phyloP scores from a whole-genome alignment of 2,888 invertebrate species.

The Cenopis cana region DNA sequence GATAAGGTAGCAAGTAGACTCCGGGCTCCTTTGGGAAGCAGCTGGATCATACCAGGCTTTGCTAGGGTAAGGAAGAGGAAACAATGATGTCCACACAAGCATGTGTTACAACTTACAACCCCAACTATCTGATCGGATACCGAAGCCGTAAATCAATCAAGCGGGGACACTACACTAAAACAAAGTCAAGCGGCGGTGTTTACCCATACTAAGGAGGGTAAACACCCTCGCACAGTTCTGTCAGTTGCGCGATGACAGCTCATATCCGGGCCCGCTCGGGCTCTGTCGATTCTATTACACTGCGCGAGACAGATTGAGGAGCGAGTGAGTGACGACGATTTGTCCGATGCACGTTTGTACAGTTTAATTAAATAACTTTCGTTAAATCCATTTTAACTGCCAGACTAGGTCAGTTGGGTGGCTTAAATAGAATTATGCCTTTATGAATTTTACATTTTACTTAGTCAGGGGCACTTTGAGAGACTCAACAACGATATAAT shows the following conservation, averaged over 20 bases:
- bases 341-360: conserved; percentile 50
- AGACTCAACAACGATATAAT: neutral
- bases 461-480: neutral
- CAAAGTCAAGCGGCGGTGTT: conserved; percentile 66
- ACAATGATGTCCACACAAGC: neutral
- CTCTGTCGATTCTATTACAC: conserved; percentile 78
- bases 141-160: conserved; percentile 51
- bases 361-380: conserved; percentile 5
- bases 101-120: conserved; percentile 13
- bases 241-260: conserved; percentile 75
- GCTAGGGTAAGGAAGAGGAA: neutral
- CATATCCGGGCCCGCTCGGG: conserved; percentile 71
- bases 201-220: conserved; percentile 66
- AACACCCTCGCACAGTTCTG: conserved; percentile 70
- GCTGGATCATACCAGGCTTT: too few relatives aligned
- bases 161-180: conserved; percentile 54
- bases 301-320: conserved; percentile 74
- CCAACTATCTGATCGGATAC: conserved; percentile 41
- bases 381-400: neutral
- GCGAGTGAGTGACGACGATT: conserved; percentile 55
- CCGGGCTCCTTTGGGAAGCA: too few relatives aligned
- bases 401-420: neutral
- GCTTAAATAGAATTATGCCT: neutral
- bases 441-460: neutral
- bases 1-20: too few relatives aligned